Evolutionary conservation across 2,797 vertebrate species (phyloP), one percentile per base, ranked within the genome.

Genomic region (Phaenicophaeus curvirostris): DNA sequence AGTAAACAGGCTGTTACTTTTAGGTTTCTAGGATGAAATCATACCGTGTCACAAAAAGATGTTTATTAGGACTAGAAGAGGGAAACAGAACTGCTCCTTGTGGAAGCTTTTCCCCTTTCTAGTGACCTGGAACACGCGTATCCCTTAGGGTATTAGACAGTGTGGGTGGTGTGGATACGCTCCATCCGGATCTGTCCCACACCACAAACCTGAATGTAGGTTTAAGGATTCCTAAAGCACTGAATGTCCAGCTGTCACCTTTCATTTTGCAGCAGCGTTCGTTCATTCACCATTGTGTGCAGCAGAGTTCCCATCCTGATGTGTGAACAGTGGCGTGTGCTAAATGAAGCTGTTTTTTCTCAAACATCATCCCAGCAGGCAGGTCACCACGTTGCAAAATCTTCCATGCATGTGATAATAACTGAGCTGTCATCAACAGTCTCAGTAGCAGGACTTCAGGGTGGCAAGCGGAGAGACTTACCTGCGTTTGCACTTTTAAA

Each of bases 1-100:
- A 74, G 92, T 76, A 84, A 85, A 65, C 59, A 90, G 53, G 67
- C 59, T 95, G 91, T 44, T 44, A 44, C 57, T 82, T 83, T 59
- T 63, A 53, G 24, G 27, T 67, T 94, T 95, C 63, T 73, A 27
- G 55, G 73, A 59, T 62, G 86, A 92, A 93, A 84, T 89, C 51
- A 30, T 63, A 66, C 39, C 42, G 20, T 51, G 28, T 69, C 0
- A 1, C 66, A 71, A 30, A 50, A 72, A 85, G 28, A 57, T 75
- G 73, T 81, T 75, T 84, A 44, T 78, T 62, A 57, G 79, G 54
- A 54, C 17, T 28, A 28, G n/a, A 61, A 31, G 30, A 35, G 41
- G 62, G 62, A 84, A 77, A 71, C 51, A 51, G 53, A 85, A 39
- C 59, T 93, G 76, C 25, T 92, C n/a, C 68, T 59, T 33, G 23